A percentile compares a stretch with the other conserved stretches of the same genome.
Conservation (phyloP, 35 echinoderm and acorn worm genomes). For the Patiria miniata region DNA sequence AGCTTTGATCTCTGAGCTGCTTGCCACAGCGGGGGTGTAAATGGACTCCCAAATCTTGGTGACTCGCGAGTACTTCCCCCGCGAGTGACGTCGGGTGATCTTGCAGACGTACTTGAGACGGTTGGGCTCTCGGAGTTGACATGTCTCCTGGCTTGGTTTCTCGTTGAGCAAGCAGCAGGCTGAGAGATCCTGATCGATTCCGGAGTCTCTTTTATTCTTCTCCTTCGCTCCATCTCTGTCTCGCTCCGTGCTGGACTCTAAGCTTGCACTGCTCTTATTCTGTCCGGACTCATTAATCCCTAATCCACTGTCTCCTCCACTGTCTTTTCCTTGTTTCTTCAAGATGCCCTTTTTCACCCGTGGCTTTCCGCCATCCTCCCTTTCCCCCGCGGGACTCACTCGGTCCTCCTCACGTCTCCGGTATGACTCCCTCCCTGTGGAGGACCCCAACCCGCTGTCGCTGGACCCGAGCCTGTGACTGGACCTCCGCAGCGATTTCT, state of each 20-base stretch:
- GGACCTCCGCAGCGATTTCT: slow-evolving; percentile 38
- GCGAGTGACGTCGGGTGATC: slow-evolving; percentile 71
- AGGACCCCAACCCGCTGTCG: slow-evolving; percentile 25
- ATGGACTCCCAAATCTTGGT: slow-evolving; percentile 82
- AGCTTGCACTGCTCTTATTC: not conserved
- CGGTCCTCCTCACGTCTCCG: not conserved
- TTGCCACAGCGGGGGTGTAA: slow-evolving; percentile 28
- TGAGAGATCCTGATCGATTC: slow-evolving; percentile 43
- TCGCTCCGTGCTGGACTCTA: not conserved
- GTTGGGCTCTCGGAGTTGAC: slow-evolving; percentile 14
- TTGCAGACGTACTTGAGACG: slow-evolving; percentile 25
- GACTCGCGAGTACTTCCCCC: slow-evolving; percentile 83
- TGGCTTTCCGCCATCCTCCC: slow-evolving; percentile 18
- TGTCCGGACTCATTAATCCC: slow-evolving; percentile 46
- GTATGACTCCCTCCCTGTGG: not conserved
- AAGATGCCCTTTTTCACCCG: slow-evolving; percentile 42
- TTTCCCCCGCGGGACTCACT: slow-evolving; percentile 16
- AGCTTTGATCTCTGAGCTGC: not conserved
- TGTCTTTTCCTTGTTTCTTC: slow-evolving; percentile 50
- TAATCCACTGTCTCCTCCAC: slow-evolving; percentile 59
- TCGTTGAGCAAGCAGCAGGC: slow-evolving; percentile 30
- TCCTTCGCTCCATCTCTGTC: slow-evolving; percentile 28
- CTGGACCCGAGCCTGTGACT: not conserved
- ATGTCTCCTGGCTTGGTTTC: slow-evolving; percentile 13
- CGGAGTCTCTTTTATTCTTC: slow-evolving; percentile 36